Base-by-base conservation (phyloP, 1,140 invertebrate genomes). In the Papilio polyxenes region DNA sequence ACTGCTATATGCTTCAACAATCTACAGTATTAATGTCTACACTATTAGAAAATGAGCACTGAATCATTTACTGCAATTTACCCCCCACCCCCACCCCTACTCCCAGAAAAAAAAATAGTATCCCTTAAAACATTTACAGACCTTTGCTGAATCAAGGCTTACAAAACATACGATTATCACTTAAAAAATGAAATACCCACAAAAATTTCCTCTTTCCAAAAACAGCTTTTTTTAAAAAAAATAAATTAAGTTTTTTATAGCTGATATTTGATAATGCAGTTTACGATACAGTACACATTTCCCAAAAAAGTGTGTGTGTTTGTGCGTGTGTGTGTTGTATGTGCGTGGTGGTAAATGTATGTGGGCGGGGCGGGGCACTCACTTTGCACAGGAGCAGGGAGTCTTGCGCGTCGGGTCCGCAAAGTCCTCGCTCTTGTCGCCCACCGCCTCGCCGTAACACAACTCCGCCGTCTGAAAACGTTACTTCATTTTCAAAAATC, bases 361-460 rank as follows among this genome's bases (percentile, higher is more conserved):
- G 17, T 20, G 2, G 1, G 20, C 17, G 20, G n/a, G 20, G 75
- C 20, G 40, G 11, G 37, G 75, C 75, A 95, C 96, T 96, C 93
- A 96, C 96, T 96, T 96, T 91, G 97, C 96, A 95, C 98, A 98
- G 89, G 96, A 96, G 94, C 98, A 98, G 86, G 95, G 95, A 86
- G 96, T 96, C 94, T 97, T 98, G 89, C 97, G 95, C 81, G 97
- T 97, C 84, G 98, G 96, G 95, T 99, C 98, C 74, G 96, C 95
- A 94, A 98, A 98, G 89, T 98, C 98, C 97, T 96, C 96, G 82
- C 81, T 83, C 75, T 89, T 89, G 51, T 93, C 92, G 72, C 83
- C 86, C 74, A 85, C 62, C 8, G 85, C 17, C 23, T 92, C 91
- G 72, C 86, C 84, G 86, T 90, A 91, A 85, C 86, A 94, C 72